Evolutionary conservation across 2,888 invertebrate species (phyloP).

Genomic region (Oasisia sp.): DNA sequence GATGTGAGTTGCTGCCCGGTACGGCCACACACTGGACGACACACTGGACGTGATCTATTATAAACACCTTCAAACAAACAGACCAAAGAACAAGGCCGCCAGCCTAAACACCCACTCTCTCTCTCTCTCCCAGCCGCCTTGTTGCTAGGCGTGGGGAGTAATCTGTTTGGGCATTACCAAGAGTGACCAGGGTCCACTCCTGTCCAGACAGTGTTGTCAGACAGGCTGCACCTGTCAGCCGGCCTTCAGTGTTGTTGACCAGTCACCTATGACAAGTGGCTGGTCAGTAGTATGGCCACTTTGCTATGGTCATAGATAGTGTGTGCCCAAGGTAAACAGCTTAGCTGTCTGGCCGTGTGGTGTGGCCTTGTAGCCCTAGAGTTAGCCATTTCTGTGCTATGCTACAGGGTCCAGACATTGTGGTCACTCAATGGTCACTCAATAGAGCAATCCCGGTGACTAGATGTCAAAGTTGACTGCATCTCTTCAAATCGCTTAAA

Average conservation of each 20-base stretch:
- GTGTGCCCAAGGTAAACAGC: background rate
- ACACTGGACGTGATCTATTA: background rate
- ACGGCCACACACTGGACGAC: background rate
- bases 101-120: background rate
- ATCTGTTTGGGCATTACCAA: background rate
- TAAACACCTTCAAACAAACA: background rate
- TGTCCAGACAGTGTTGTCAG: background rate
- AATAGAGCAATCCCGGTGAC: too few species aligned
- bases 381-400: background rate
- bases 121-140: background rate
- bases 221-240: background rate
- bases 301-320: background rate
- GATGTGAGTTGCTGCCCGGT: background rate
- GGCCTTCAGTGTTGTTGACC: background rate
- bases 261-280: background rate
- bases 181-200: background rate
- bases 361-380: background rate
- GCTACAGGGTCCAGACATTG: too few species aligned
- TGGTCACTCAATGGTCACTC: too few species aligned
- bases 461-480: too few species aligned
- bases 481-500: too few species aligned
- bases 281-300: conserved; percentile 4
- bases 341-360: background rate
- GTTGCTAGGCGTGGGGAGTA: background rate
- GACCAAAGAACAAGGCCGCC: background rate